Evolutionary conservation across 2,888 invertebrate species (phyloP).

Genomic region (Neoitamus cyanurus): DNA sequence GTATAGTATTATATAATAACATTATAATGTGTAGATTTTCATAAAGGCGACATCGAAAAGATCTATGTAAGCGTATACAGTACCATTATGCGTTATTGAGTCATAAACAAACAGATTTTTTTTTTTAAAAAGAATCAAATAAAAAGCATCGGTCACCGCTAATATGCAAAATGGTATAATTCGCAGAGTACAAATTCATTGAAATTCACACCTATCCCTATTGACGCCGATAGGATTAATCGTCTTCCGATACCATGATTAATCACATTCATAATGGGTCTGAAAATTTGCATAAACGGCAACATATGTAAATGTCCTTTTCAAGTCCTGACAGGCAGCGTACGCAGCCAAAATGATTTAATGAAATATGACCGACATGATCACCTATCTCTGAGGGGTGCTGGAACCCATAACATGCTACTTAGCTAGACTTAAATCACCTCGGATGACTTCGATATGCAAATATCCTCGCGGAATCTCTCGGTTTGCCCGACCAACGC

Average conservation of each 20-base stretch:
- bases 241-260: constrained; percentile 6
- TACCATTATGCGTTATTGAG: no score
- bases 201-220: constrained; percentile 21
- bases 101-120: no score
- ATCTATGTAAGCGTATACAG: no score
- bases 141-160: background rate
- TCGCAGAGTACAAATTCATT: background rate
- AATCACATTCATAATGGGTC: constrained; percentile 4
- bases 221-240: background rate
- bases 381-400: background rate
- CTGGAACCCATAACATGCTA: background rate
- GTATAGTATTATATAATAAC: no score
- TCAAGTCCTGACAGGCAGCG: constrained; percentile 15
- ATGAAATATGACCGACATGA: constrained; percentile 7
- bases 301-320: constrained; percentile 46
- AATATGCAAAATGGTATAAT: background rate
- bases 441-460: constrained; percentile 10
- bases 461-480: background rate
- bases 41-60: no score
- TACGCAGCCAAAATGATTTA: constrained; percentile 16
- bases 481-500: background rate
- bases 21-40: no score
- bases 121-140: background rate
- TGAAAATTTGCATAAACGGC: constrained; percentile 49
- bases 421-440: background rate